Evolutionary conservation across 2,888 invertebrate genomes (phyloP), one percentile per base, ranked within the genome.

Genomic region (Noctua pronuba): DNA sequence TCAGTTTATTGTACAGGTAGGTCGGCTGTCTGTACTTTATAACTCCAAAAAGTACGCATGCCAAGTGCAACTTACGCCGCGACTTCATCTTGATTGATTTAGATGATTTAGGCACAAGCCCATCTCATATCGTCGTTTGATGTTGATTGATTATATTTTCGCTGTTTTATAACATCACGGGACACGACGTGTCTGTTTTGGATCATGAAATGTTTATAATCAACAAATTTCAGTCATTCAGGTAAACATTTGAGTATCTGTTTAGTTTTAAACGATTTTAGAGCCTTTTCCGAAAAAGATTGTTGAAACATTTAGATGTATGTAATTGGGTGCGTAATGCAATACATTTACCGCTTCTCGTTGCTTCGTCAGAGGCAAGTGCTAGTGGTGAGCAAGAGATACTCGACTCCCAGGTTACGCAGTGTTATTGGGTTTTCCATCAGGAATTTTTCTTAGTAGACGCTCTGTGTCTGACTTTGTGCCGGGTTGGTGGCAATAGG

Each of bases 211-310:
- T 79, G 73, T 75, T 77, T 77, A 64, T 49, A 84, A 73, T 72
- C 24, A 71, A 67, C 64, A 44, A 76, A 79, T 65, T 79, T 55
- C 60, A 82, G 77, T 87, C 66, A 87, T 82, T 72, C 52, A 66
- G 38, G 79, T 84, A 87, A 87, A 87, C 79, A 85, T 85, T 82
- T 84, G 28, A 24, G 71, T 66, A 72, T 87, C 86, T 87, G 87
- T 79, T 87, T 87, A 52, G 46, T 76, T 79, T 87, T 73, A 80
- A 62, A 82, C 70, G 44, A 28, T 65, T 84, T 84, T 65, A 84
- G 75, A 64, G 67, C 75, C 73, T 84, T 46, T 62, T 65, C 24
- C 24, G 4, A 64, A 75, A 77, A 67, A 52, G 24, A 58, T 58
- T 64, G 31, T 38, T 24, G 58, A 8, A 55, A 46, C n/a, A 8